phyloP scores from a whole-genome alignment of 1,140 invertebrate species.

The Halesus radiatus region DNA sequence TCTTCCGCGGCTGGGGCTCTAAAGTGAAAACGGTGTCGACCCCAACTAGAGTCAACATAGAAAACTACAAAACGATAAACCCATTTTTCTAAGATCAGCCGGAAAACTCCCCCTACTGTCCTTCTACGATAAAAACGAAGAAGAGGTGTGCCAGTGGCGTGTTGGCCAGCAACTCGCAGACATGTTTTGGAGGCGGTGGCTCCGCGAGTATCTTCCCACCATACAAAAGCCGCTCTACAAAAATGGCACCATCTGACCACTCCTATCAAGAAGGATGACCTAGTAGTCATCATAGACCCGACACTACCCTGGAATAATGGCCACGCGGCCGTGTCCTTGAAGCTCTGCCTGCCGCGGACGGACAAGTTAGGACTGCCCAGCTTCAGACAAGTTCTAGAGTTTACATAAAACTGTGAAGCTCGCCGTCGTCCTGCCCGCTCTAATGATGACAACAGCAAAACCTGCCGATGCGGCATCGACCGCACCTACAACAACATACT shows the following conservation, averaged over 20 bases:
- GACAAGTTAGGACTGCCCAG: too few relatives aligned
- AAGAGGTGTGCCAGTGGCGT: conserved; percentile 28
- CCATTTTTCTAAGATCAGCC: not conserved
- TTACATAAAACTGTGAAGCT: not conserved
- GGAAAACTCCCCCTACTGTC: not conserved
- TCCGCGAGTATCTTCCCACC: conserved; percentile 51
- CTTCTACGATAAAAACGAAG: not conserved
- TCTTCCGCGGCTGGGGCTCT: too few relatives aligned
- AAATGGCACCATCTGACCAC: not conserved
- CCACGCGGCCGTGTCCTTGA: conserved; percentile 26
- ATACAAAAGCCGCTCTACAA: conserved; percentile 33
- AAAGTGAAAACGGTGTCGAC: too few relatives aligned
- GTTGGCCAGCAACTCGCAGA: conserved; percentile 52
- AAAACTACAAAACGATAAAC: too few relatives aligned
- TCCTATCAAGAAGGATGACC: conserved; percentile 33
- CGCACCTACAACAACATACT: too few relatives aligned
- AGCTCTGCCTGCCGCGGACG: too few relatives aligned
- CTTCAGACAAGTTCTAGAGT: not conserved
- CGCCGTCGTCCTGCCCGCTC: not conserved
- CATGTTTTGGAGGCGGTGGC: conserved; percentile 57
- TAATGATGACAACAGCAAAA: too few relatives aligned
- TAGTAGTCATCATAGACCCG: conserved; percentile 38
- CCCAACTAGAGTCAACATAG: too few relatives aligned
- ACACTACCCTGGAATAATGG: conserved; percentile 46
- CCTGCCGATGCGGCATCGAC: too few relatives aligned